A percentile compares a stretch with the other conserved stretches of the same genome.
phyloP scores from a whole-genome alignment of 1,140 invertebrate genomes.

The Tetramorium parvispinum region DNA sequence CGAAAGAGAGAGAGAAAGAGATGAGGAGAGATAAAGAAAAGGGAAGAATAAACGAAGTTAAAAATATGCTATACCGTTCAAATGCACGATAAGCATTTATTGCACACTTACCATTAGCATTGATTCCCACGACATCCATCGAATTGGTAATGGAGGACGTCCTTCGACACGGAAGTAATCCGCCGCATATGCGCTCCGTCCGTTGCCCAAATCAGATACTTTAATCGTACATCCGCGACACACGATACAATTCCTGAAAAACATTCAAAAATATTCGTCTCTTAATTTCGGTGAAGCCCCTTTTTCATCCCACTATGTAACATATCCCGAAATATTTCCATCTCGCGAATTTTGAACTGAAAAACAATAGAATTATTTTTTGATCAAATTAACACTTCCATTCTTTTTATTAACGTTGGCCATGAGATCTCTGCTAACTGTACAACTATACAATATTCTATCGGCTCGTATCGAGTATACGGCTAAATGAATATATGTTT shows the following conservation, averaged over 20 bases:
- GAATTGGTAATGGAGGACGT: slow-evolving; percentile 87
- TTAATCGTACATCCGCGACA: slow-evolving; percentile 92
- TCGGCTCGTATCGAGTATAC: slow-evolving; percentile 16
- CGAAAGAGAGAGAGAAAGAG: not conserved
- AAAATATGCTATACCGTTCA: slow-evolving; percentile 14
- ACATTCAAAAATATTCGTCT: not conserved
- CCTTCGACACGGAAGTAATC: slow-evolving; percentile 91
- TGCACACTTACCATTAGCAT: slow-evolving; percentile 87
- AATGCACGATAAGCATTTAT: slow-evolving; percentile 10
- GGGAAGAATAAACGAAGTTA: not conserved
- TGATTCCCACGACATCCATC: slow-evolving; percentile 92
- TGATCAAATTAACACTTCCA: slow-evolving; percentile 57
- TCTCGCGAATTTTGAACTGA: slow-evolving; percentile 29
- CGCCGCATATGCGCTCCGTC: slow-evolving; percentile 88
- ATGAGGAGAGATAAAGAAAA: not conserved
- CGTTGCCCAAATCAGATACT: slow-evolving; percentile 92
- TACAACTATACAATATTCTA: slow-evolving; percentile 43
- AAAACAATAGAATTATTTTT: slow-evolving; percentile 54
- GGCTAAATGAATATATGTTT: slow-evolving; percentile 39
- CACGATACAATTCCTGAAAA: slow-evolving; percentile 93
- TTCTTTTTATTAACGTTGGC: slow-evolving; percentile 55
- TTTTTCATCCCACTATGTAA: not conserved
- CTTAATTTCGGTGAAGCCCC: not conserved
- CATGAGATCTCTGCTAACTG: slow-evolving; percentile 48
- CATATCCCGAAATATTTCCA: slow-evolving; percentile 35